Percentiles rank a stretch among this genome's conserved stretches.
Conservation (phyloP, 2,113 vertebrate genomes). For the Lates calcarifer region DNA sequence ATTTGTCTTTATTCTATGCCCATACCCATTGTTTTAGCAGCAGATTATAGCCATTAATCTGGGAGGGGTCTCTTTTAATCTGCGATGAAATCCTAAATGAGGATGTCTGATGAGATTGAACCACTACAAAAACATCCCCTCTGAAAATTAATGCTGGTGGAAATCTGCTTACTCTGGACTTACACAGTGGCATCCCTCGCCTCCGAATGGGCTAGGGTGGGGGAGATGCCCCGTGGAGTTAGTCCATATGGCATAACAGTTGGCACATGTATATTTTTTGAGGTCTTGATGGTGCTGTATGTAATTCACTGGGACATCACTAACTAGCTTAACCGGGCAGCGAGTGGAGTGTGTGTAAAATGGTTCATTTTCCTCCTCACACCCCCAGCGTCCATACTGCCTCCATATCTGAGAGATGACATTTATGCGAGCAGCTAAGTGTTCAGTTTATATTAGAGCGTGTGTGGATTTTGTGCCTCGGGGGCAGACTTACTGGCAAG, state of each 20-base stretch:
- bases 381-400: slow-evolving; percentile 4
- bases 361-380: slow-evolving; percentile 1
- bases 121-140: slow-evolving; percentile 48
- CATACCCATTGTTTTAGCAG: slow-evolving; percentile 54
- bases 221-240: slow-evolving; percentile 62
- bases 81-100: slow-evolving; percentile 58
- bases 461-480: slow-evolving; percentile 34
- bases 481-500: slow-evolving; percentile 49
- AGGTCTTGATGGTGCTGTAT: slow-evolving; percentile 57
- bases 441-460: slow-evolving; percentile 34
- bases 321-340: slow-evolving; percentile 40
- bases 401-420: slow-evolving; percentile 49
- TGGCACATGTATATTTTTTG: slow-evolving; percentile 75
- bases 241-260: slow-evolving; percentile 83
- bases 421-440: slow-evolving; percentile 52
- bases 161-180: slow-evolving; percentile 79
- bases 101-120: slow-evolving; percentile 45
- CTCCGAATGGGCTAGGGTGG: slow-evolving; percentile 45
- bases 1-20: slow-evolving; percentile 35
- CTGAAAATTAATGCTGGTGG: slow-evolving; percentile 58
- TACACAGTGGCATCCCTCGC: slow-evolving; percentile 53
- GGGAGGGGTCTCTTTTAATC: slow-evolving; percentile 64
- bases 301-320: slow-evolving; percentile 58
- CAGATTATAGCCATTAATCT: slow-evolving; percentile 77
- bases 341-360: slow-evolving; percentile 33